Base-by-base conservation (phyloP, 2,113 vertebrate genomes). In the Rallus limicola region DNA sequence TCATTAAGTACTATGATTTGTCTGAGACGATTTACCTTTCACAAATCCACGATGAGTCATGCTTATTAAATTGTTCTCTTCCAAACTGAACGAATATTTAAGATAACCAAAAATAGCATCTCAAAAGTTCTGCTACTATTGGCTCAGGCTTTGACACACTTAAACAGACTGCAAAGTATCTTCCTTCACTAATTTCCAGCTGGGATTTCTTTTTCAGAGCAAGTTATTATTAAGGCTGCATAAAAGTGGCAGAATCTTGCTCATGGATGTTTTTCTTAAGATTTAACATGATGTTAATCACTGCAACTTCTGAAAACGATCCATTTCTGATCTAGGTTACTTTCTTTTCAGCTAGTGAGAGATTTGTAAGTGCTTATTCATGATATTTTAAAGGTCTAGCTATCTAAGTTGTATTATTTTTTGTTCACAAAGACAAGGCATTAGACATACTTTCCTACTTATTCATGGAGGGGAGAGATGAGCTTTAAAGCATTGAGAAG, bases 51-150 rank as follows among this genome's bases (percentile, higher is more conserved):
- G 2, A 29, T 95, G 81, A 96, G 67, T 95, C 93, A 95, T 50
- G 34, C 91, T 87, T 92, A 96, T 93, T 87, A 95, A 96, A 95
- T 88, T 96, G 71, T 96, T 95, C 88, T 81, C 60, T 86, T 88
- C 64, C 82, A 88, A 91, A 82, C 16, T 23, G 82, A 81, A 84
- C 1, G 24, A 86, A 90, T 95, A 88, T 92, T 96, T 92, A 95
- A 78, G 65, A 59, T 38, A 86, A 64, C 60, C 60, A 82, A 94
- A 96, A 97, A 93, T 92, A 94, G 65, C 71, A 48, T 36, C 87
- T 92, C 55, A 60, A 8, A 93, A 89, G 6, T 84, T 95, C 62
- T 72, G 38, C 87, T 67, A 33, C 52, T 60, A 19, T 79, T 95
- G 60, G 69, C 52, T 90, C 34, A 83, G 59, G 60, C 64, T 92